Base-by-base conservation (phyloP, 64 coral and sea anemone genomes). In the Trachythela sp. region DNA sequence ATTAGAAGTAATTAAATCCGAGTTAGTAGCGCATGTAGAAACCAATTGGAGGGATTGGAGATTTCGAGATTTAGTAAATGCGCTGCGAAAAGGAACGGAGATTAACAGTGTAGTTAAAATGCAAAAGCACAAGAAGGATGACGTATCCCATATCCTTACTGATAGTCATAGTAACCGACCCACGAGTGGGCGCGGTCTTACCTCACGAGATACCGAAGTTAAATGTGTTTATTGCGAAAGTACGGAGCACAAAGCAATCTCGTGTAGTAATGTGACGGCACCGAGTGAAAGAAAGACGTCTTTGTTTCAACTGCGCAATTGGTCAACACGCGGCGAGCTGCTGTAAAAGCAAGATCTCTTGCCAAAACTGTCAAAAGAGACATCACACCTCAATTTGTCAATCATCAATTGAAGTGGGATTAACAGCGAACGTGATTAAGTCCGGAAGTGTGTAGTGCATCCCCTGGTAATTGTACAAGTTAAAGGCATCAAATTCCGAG, bases 251-350 rank as follows among this genome's bases (percentile, higher is more conserved):
- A 88, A 89, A 52, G 18, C 93, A 24, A 42, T 76, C 22, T 36
- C 85, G 36, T 89, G 77, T 86, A 29, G 84, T 39, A 84, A 87
- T 35, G 84, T 88, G 7, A 88, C 39, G 39, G 13, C 51, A 17
- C 48, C 27, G 35, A n/a, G n/a, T n/a, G 52, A 84, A 15, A 9
- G 90, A 22, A 85, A 80, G 10, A 39, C 83, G 48, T 18, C 51
- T 90, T 9, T 94, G 94, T 71, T 94, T 94, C 48, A 91, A 94
- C 68, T 94, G 89, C 54, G 88, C 86, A 42, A 86, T 38, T 1
- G 51, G 50, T 6, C 41, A 54, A 11, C 93, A 88, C 36, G 27
- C 70, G 35, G 93, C 89, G 2, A 36, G 37, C 0, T 17, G 91
- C 36, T 91, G 93, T 88, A 60, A 36, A 39, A 88, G 48, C 36